Evolutionary conservation across 1,140 invertebrate genomes (phyloP), one percentile per base, ranked within the genome.

Genomic region (Lineus longissimus): DNA sequence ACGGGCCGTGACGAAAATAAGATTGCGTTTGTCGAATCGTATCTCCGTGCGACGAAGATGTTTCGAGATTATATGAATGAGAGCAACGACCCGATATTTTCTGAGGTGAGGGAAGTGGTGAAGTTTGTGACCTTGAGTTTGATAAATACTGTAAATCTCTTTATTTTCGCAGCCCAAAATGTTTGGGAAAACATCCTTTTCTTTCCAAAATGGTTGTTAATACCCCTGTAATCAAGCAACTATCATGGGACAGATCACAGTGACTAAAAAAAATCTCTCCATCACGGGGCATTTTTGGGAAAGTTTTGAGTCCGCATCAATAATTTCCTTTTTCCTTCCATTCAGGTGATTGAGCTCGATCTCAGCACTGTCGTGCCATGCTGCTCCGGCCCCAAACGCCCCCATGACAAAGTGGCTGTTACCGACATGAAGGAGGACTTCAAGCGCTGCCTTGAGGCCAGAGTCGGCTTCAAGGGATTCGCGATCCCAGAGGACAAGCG

Each of bases 401-500:
- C 96, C 0, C 96, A 99, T 71, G 97, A 99, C 83, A 86, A 93
- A 56, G 94, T 99, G 2, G 87, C 93, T 0, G 92, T 98, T 0
- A 81, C 86, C 0, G 88, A 91, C 33, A 96, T 98, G 91, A 94
- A 95, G 74, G 76, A 83, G 30, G 95, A 98, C 81, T 99, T 98
- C 80, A 80, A 84, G 9, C 82, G 86, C 0, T 98, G 94, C 73
- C 86, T 99, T 0, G 87, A 86, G n/a, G 95, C 89, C 76, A 96
- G 95, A 86, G 91, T 95, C 65, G 91, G 95, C 27, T 97, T 97
- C 81, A 97, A 97, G 79, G 96, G 96, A 22, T 99, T 89, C 79
- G 95, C 91, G 11, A 83, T 98, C 59, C 82, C 86, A 0, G 72
- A 83, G 1, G 88, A 90, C 0, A 90, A 91, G 71, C 73, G 91